These are phyloP conservation scores for Xiphorhynchus erythropygius DNA, from an alignment of 2,797 vertebrate genomes.

Conservation along the genomic window DNA sequence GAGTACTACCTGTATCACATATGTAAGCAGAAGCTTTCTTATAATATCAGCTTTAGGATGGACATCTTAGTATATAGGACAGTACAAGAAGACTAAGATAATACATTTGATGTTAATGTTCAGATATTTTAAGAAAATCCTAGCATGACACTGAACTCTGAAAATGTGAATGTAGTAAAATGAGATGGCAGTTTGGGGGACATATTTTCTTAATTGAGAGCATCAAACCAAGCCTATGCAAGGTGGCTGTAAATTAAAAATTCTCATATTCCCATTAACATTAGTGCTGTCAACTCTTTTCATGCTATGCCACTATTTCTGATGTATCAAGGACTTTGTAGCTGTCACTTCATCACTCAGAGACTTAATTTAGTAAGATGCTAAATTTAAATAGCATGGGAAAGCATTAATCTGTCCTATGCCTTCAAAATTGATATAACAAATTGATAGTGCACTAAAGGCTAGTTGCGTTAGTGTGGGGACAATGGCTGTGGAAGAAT, in stretches of 20 bases:
- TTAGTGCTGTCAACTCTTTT: not conserved
- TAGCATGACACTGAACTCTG: not conserved
- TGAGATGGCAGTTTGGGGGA: not conserved
- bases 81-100: not conserved
- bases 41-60: not conserved
- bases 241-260: not conserved
- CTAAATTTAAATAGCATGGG: constrained; percentile 15
- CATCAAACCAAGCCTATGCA: not conserved
- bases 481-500: not conserved
- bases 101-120: not conserved
- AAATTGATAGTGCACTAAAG: not conserved
- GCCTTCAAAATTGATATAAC: constrained; percentile 8
- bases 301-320: not conserved
- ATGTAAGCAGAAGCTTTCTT: not conserved
- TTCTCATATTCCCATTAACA: not conserved
- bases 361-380: constrained; percentile 20
- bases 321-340: not conserved
- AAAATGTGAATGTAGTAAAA: not conserved
- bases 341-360: not conserved
- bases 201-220: not conserved
- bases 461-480: not conserved
- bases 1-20: not conserved
- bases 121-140: not conserved
- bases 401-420: not conserved
- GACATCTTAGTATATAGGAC: not conserved